phyloP scores from a whole-genome alignment of 2,888 invertebrate genomes.

The Xanthorhoe designata region DNA sequence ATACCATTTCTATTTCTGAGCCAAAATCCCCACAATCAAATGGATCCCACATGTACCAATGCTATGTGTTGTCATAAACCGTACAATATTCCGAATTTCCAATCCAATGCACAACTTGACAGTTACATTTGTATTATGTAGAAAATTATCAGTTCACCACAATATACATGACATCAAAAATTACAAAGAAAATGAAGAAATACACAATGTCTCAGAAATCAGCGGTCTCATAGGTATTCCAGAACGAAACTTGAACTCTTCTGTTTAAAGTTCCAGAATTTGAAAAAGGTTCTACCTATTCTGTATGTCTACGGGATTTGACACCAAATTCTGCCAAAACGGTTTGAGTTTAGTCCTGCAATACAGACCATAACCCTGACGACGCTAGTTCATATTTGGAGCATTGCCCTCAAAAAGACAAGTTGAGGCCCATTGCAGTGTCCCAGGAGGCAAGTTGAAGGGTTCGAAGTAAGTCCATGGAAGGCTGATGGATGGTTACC shows the following conservation, averaged over 20 bases:
- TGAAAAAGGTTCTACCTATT: too few species aligned
- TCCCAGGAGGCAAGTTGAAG: background rate
- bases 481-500: conserved; percentile 51
- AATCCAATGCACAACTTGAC: background rate
- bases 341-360: background rate
- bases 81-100: background rate
- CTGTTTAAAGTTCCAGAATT: too few species aligned
- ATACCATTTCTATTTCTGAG: background rate
- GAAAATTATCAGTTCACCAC: background rate
- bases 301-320: too few species aligned
- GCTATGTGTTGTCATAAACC: background rate
- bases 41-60: background rate
- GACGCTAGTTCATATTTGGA: too few species aligned
- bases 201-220: background rate
- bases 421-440: too few species aligned
- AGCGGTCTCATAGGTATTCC: background rate
- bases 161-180: background rate
- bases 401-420: too few species aligned
- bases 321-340: too few species aligned
- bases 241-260: background rate
- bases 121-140: background rate
- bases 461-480: background rate
- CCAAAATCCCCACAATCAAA: background rate
- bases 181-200: background rate
- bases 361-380: background rate